Evolutionary conservation across 2,113 vertebrate genomes (phyloP).

Genomic region (Lophura nycthemera): DNA sequence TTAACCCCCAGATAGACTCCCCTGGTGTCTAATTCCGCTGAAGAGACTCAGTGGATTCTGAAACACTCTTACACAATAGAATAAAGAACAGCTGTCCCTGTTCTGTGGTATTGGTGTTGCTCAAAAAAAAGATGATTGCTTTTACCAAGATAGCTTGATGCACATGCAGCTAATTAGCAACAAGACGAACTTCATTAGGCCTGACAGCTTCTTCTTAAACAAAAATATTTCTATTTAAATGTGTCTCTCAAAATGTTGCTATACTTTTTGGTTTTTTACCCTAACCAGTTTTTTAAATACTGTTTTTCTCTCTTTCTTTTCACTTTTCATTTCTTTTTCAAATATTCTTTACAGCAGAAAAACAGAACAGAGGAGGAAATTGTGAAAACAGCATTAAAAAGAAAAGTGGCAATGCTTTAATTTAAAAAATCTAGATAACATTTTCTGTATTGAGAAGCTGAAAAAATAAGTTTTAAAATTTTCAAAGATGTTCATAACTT

Average conservation of each 20-base stretch:
- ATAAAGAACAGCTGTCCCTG: not conserved
- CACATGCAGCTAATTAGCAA: not conserved
- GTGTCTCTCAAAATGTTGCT: not conserved
- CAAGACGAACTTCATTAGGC: not conserved
- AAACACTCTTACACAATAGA: not conserved
- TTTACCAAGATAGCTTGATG: not conserved
- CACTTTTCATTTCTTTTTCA: not conserved
- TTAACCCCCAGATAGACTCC: not conserved
- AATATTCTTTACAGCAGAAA: not conserved
- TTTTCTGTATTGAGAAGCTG: not conserved
- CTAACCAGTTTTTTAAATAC: not conserved
- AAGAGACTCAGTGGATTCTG: not conserved
- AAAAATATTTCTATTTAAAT: not conserved
- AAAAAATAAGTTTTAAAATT: constrained; percentile 8
- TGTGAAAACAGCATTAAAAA: not conserved
- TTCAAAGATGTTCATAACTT: constrained; percentile 3
- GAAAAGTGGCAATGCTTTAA: constrained; percentile 2
- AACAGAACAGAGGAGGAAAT: not conserved
- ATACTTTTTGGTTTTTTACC: not conserved
- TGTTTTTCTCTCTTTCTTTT: not conserved
- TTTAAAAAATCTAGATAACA: not conserved
- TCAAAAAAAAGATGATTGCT: not conserved
- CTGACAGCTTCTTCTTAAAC: constrained; percentile 14
- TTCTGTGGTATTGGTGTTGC: not conserved
- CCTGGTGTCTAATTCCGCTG: not conserved